Evolutionary conservation across 2,888 invertebrate genomes (phyloP), one percentile per base, ranked within the genome.

Genomic region (Tolmerus cingulatus): DNA sequence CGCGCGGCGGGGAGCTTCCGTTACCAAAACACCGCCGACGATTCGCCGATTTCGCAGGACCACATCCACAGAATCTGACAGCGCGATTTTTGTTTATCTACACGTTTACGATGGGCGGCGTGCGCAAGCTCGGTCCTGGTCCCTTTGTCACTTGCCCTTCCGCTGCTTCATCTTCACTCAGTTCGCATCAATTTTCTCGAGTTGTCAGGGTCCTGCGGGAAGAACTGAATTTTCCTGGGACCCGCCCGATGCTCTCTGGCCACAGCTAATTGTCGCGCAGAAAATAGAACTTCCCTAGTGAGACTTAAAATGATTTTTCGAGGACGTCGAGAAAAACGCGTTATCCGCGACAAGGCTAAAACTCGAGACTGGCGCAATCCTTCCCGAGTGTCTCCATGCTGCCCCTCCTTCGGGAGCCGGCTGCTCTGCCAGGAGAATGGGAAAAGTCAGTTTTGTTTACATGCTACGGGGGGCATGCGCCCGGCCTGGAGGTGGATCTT

Each of bases 391-490:
- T 27, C 79, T 16, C 81, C 81, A 81, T 30, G 12, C 5, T 27
- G 16, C 55, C 81, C 82, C 82, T 37, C 66, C 57, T 19, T 9
- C 19, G 1, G 82, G 37, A 57, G 82, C 82, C 82, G 82, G 82
- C 57, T 57, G 51, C 57, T 57, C n/a, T 37, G 1, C 14, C n/a
- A 30, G 82, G 37, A 19, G 57, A 57, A 37, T 82, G 82, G 51
- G 66, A 82, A 82, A 82, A 82, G 82, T 82, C 82, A 82, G 37
- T 82, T 82, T 82, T 82, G 82, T 82, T 82, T 82, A 82, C 82
- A 82, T 82, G 82, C 34, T 12, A 57, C 9, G n/a, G 19, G 19
- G 12, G 14, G 34, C 66, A 55, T 82, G 82, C 82, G 82, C 66
- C 23, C 19, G 14, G n/a, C 12, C 8, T n/a, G 9, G 2, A 40